Evolutionary conservation across 1,140 invertebrate species (phyloP).

Genomic region (Hylaeus volcanicus): DNA sequence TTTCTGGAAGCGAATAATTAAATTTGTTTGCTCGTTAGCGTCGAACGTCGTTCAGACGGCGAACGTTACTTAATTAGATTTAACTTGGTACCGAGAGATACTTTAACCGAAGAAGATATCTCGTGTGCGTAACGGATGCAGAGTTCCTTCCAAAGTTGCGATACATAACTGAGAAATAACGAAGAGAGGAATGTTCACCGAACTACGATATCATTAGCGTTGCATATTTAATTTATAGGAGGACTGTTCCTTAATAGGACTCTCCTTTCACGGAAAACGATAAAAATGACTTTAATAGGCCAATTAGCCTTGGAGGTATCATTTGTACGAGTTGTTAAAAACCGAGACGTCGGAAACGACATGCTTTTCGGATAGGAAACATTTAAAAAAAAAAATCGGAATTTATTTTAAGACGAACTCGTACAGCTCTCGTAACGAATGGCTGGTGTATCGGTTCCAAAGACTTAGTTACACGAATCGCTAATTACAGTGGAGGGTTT

Average conservation of each 20-base stretch:
- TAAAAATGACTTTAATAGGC: too few relatives aligned
- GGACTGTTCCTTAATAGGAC: too few relatives aligned
- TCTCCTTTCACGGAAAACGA: too few relatives aligned
- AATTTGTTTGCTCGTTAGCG: slow-evolving; percentile 28
- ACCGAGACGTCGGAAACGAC: too few relatives aligned
- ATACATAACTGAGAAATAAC: neutral
- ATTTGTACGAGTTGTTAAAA: too few relatives aligned
- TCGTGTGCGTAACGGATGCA: neutral
- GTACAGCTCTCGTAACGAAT: too few relatives aligned
- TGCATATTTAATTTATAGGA: neutral
- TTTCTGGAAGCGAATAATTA: slow-evolving; percentile 12
- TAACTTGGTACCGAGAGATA: neutral
- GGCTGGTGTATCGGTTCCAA: too few relatives aligned
- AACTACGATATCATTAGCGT: neutral
- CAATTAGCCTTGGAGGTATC: neutral
- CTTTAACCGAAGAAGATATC: neutral
- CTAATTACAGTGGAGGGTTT: neutral
- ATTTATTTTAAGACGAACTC: too few relatives aligned
- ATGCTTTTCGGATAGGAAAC: too few relatives aligned
- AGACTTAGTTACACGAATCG: too few relatives aligned
- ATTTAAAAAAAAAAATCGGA: too few relatives aligned
- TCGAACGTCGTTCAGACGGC: neutral
- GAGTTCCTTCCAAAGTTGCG: neutral
- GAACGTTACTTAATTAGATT: slow-evolving; percentile 35
- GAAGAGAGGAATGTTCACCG: neutral